Percentiles rank a stretch among this genome's conserved stretches.
phyloP scores from a whole-genome alignment of 2,888 invertebrate genomes.

The Neoitamus cyanurus region DNA sequence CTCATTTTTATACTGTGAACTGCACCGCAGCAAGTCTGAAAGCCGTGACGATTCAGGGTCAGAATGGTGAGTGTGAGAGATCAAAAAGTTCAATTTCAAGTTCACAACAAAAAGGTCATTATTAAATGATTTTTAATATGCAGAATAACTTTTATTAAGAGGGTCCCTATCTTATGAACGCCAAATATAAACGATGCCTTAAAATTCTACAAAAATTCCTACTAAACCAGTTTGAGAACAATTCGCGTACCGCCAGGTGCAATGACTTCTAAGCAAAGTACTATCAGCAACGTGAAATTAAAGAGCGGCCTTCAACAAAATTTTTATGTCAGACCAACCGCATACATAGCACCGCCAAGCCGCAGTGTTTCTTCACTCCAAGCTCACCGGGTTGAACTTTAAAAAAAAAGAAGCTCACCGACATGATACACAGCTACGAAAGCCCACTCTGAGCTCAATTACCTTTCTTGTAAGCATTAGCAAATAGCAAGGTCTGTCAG shows the following conservation, averaged over 20 bases:
- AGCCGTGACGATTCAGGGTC: no score
- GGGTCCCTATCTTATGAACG: no score
- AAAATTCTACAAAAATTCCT: neutral
- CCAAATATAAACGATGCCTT: no score
- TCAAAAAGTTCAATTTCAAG: no score
- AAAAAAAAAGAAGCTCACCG: neutral
- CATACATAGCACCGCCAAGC: neutral
- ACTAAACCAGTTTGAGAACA: neutral
- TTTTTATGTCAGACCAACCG: neutral
- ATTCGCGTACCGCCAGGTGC: neutral
- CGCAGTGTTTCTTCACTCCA: neutral
- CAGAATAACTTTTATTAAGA: no score
- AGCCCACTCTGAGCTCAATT: neutral
- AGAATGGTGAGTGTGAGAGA: no score
- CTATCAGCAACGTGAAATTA: neutral
- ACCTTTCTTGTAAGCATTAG: slow-evolving; percentile 3
- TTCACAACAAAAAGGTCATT: no score
- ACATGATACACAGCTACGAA: neutral
- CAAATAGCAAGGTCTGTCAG: neutral
- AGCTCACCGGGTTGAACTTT: neutral
- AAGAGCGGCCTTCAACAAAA: neutral
- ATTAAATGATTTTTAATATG: no score
- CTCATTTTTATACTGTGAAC: no score
- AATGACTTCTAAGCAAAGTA: neutral
- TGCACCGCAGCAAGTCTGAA: no score